Percentiles rank a stretch among this genome's conserved stretches.
These are phyloP conservation scores for Leptosomus discolor DNA, from an alignment of 2,113 vertebrate genomes.

Conservation along the genomic window DNA sequence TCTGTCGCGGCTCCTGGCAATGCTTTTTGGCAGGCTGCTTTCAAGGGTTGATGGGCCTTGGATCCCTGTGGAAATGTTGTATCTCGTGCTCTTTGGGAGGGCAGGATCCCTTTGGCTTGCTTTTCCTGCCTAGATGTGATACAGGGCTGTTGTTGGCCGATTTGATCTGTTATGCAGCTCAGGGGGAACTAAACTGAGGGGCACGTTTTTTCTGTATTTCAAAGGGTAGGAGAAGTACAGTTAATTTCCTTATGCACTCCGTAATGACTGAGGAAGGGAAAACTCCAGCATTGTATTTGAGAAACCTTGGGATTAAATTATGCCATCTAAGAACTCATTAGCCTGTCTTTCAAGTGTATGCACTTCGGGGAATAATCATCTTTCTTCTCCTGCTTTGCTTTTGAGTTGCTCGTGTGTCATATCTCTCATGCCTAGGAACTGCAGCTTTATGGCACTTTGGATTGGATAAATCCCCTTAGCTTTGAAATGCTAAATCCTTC, in stretches of 20 bases:
- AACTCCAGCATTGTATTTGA: slow-evolving; percentile 21
- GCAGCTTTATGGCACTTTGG: slow-evolving; percentile 47
- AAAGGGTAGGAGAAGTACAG: not conserved
- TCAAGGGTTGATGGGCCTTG: not conserved
- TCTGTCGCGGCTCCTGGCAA: not conserved
- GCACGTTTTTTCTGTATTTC: slow-evolving; percentile 17
- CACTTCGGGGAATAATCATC: slow-evolving; percentile 49
- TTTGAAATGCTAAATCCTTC: slow-evolving; percentile 59
- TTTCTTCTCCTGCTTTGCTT: slow-evolving; percentile 47
- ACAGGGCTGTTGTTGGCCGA: not conserved
- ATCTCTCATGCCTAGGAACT: slow-evolving; percentile 21
- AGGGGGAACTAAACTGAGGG: not conserved
- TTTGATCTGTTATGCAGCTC: not conserved
- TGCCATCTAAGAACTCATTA: slow-evolving; percentile 56
- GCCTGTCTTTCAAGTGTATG: slow-evolving; percentile 44
- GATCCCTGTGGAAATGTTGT: not conserved
- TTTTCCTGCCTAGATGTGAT: not conserved
- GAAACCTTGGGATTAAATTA: slow-evolving; percentile 46
- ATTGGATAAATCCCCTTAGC: slow-evolving; percentile 34
- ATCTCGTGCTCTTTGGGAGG: not conserved
- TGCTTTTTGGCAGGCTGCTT: not conserved
- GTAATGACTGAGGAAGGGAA: not conserved
- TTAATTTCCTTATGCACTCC: not conserved
- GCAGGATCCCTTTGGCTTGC: not conserved
- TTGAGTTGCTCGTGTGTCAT: not conserved